Evolutionary conservation across 2,797 vertebrate genomes (phyloP).

Genomic region (Enteromius thamalakanensis): DNA sequence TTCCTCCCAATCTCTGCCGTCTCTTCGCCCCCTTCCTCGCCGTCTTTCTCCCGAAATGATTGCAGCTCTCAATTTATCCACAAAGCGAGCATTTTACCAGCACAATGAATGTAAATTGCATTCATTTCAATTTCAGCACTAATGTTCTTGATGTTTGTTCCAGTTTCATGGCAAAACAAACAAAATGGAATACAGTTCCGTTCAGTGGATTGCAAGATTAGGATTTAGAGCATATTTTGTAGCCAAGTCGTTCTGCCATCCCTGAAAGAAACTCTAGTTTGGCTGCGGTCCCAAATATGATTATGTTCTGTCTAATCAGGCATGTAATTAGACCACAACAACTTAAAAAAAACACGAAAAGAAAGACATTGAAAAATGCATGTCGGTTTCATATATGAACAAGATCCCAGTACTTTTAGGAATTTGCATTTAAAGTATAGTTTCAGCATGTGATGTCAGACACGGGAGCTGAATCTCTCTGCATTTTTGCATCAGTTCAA

Average conservation of each 20-base stretch:
- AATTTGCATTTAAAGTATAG: neutral
- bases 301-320: slow-evolving; percentile 47
- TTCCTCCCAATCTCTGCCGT: neutral
- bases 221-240: slow-evolving; percentile 44
- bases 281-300: slow-evolving; percentile 24
- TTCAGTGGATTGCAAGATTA: slow-evolving; percentile 40
- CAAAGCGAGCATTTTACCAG: slow-evolving; percentile 47
- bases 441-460: neutral
- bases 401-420: neutral
- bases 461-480: neutral
- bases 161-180: slow-evolving; percentile 56
- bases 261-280: slow-evolving; percentile 39
- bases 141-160: slow-evolving; percentile 61
- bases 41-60: slow-evolving; percentile 45
- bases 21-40: slow-evolving; percentile 15
- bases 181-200: slow-evolving; percentile 49
- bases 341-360: slow-evolving; percentile 8
- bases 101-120: slow-evolving; percentile 63
- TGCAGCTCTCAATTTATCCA: slow-evolving; percentile 57
- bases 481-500: neutral
- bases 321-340: slow-evolving; percentile 49
- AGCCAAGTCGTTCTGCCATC: slow-evolving; percentile 37
- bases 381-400: neutral
- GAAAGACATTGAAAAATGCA: slow-evolving; percentile 14
- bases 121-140: slow-evolving; percentile 59